Evolutionary conservation across 1,140 invertebrate genomes (phyloP), one percentile per base, ranked within the genome.

Genomic region (Drosophila albomicans): DNA sequence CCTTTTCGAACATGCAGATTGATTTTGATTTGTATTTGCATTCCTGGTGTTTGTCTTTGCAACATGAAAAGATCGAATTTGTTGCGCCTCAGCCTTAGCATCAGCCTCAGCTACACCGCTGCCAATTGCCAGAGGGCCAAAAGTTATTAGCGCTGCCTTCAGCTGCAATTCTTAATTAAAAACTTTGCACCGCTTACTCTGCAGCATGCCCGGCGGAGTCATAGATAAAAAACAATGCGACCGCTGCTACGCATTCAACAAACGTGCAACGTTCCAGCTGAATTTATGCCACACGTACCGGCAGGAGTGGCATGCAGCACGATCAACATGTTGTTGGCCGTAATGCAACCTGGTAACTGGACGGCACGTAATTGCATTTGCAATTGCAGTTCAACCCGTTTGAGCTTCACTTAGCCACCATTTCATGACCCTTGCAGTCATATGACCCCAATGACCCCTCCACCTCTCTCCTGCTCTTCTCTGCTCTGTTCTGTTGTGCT

Each of bases 1-100:
- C 30, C 30, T 13, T 76, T 79, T 78, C 76, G 61, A 82, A 81
- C 84, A 85, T 84, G 81, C 81, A 84, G 81, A 84, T 84, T 84
- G 81, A 85, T 84, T 84, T 81, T 49, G 64, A 68, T 79, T 57
- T 32, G n/a, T 11, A 62, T 58, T 81, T 68, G 35, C 15, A 52
- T 46, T 45, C 63, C 45, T 20, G 3, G 63, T 38, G 10, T 66
- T 62, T 67, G 43, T 78, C 28, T 61, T 43, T 61, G 13, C 10
- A 64, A 71, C 41, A 48, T n/a, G 10, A 70, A 43, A 45, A 15
- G 51, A 65, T 57, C 15, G 59, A 25, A 32, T 10, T 15, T 46
- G 25, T 30, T 16, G 59, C 7, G 3, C 3, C 4, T 2, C 15
- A 43, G 30, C 30, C 5, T 32, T 1, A 5, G 32, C 6, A 8